Conservation (phyloP, 2,113 vertebrate genomes). For the Ranitomeya imitator region DNA sequence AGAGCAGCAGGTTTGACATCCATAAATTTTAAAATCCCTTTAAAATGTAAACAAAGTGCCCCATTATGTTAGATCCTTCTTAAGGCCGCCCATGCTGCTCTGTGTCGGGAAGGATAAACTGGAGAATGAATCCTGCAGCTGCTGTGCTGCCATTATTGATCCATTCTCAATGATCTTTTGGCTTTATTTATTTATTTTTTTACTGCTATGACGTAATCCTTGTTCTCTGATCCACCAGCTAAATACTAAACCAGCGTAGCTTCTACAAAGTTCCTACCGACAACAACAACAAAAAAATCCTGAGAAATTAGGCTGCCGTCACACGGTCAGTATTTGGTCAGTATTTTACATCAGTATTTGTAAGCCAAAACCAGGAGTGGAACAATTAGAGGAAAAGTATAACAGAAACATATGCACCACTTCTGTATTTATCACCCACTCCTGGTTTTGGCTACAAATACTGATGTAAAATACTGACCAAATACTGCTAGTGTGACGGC, state of each 20-base stretch:
- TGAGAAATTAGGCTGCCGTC: no score
- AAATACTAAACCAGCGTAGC: not conserved
- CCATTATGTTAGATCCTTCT: not conserved
- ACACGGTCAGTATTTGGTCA: no score
- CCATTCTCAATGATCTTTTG: slow-evolving; percentile 2
- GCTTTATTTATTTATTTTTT: not conserved
- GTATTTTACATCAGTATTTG: no score
- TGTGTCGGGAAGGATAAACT: not conserved
- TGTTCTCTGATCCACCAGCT: not conserved
- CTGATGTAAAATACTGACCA: no score
- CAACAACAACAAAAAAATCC: not conserved
- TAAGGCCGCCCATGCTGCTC: not conserved
- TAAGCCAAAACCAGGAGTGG: no score
- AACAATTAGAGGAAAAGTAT: no score
- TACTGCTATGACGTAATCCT: not conserved
- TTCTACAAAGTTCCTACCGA: not conserved
- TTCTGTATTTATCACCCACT: no score
- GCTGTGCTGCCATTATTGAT: not conserved
- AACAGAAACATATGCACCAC: no score
- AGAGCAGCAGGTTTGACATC: no score
- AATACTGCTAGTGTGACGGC: no score
- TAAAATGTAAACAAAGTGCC: not conserved
- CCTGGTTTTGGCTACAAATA: no score
- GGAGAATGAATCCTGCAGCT: not conserved
- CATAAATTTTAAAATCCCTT: no score